phyloP scores from a whole-genome alignment of 2,888 invertebrate species.

The Callyntrura guangdongensis region DNA sequence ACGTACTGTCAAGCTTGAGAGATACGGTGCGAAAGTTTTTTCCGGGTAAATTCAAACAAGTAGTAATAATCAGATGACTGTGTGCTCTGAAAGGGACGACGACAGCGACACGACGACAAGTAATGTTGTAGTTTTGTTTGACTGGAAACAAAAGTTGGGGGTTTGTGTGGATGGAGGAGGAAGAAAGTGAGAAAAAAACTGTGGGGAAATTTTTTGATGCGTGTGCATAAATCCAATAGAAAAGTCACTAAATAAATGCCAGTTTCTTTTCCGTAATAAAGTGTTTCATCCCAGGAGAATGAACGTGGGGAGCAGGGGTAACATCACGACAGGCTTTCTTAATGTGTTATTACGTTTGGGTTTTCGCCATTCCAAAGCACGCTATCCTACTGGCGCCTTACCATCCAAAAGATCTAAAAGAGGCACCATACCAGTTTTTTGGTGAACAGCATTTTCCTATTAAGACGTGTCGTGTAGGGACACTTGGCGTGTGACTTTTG shows the following conservation, averaged over 20 bases:
- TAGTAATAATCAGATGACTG: conserved; percentile 35
- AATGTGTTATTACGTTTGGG: conserved; percentile 42
- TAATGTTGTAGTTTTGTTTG: not conserved
- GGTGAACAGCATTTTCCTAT: not conserved
- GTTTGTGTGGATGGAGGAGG: not conserved
- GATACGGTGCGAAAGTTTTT: not conserved
- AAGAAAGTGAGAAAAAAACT: conserved; percentile 31
- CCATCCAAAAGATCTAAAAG: no score
- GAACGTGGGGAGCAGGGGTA: not conserved
- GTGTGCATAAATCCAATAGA: conserved; percentile 28
- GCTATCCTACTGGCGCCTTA: no score
- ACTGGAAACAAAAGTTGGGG: conserved; percentile 28
- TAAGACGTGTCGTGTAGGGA: not conserved
- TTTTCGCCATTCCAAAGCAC: conserved; percentile 52
- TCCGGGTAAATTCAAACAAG: conserved; percentile 39
- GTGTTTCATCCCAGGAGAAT: not conserved
- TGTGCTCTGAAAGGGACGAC: not conserved
- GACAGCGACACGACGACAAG: not conserved
- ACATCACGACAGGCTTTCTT: not conserved
- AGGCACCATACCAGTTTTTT: not conserved
- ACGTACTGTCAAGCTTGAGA: not conserved
- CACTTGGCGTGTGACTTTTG: not conserved
- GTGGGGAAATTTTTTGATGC: conserved; percentile 10
- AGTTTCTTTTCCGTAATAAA: not conserved
- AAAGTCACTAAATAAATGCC: conserved; percentile 1